Percentiles rank a stretch among this genome's conserved stretches.
These are phyloP conservation scores for Psittacula echo DNA, from an alignment of 2,797 vertebrate species.

Conservation along the genomic window DNA sequence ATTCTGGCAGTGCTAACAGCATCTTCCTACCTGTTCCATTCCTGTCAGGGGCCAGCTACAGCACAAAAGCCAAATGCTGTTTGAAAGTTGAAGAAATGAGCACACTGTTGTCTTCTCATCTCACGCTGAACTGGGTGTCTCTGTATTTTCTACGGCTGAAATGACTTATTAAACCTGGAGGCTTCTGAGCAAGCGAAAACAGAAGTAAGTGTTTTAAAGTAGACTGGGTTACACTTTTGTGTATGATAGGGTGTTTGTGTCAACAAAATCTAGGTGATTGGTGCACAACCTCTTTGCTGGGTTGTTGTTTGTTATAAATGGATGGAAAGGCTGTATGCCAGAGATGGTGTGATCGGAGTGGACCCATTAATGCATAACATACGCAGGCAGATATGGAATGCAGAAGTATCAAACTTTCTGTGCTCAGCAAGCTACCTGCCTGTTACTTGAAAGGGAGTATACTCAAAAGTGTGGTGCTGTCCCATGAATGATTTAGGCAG, in stretches of 20 bases:
- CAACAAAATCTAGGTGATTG: neutral
- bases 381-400: neutral
- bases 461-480: neutral
- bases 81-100: neutral
- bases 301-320: neutral
- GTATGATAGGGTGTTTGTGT: neutral
- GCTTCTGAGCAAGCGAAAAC: neutral
- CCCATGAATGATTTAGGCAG: fast-evolving
- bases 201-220: constrained; percentile 3
- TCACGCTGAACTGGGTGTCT: neutral
- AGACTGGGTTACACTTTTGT: neutral
- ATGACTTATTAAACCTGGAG: constrained; percentile 20
- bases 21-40: neutral
- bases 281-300: fast-evolving
- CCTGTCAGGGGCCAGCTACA: neutral
- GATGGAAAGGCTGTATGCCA: neutral
- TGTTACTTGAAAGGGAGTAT: neutral
- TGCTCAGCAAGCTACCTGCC: neutral
- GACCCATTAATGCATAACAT: neutral
- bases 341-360: neutral
- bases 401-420: neutral
- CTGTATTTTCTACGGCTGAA: neutral
- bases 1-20: neutral
- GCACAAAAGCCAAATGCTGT: neutral
- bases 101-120: neutral